Percentiles rank a stretch among this genome's conserved stretches.
Evolutionary conservation across 2,113 vertebrate genomes (phyloP).

Genomic region (Vombatus ursinus): DNA sequence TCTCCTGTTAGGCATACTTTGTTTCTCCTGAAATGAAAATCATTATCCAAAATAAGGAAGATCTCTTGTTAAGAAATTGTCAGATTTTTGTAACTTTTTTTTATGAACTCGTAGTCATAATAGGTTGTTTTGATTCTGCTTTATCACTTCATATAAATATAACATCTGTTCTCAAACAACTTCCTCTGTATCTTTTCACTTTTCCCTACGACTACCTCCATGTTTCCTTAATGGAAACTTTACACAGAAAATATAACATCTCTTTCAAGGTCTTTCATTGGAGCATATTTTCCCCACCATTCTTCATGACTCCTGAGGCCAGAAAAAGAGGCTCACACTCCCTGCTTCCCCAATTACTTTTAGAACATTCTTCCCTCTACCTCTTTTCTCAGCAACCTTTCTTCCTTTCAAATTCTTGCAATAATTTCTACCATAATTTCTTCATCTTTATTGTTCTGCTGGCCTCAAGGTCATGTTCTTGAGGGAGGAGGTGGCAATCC

Average conservation of each 20-base stretch:
- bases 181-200: neutral
- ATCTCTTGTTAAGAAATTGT: neutral
- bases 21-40: neutral
- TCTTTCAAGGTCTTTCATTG: neutral
- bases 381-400: neutral
- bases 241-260: neutral
- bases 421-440: neutral
- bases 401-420: neutral
- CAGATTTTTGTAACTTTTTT: neutral
- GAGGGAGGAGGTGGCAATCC: neutral
- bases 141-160: neutral
- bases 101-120: neutral
- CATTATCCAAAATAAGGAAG: neutral
- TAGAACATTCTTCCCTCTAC: neutral
- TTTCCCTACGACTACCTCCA: neutral
- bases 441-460: neutral
- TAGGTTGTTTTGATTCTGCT: neutral
- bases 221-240: neutral
- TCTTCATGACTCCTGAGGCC: neutral
- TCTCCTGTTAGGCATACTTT: neutral
- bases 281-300: neutral
- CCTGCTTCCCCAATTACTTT: neutral
- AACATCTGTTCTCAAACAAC: neutral
- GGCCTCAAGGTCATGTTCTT: neutral
- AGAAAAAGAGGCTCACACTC: neutral